Evolutionary conservation across 1,140 invertebrate genomes (phyloP), one percentile per base, ranked within the genome.

Genomic region (Drosophila bifasciata): DNA sequence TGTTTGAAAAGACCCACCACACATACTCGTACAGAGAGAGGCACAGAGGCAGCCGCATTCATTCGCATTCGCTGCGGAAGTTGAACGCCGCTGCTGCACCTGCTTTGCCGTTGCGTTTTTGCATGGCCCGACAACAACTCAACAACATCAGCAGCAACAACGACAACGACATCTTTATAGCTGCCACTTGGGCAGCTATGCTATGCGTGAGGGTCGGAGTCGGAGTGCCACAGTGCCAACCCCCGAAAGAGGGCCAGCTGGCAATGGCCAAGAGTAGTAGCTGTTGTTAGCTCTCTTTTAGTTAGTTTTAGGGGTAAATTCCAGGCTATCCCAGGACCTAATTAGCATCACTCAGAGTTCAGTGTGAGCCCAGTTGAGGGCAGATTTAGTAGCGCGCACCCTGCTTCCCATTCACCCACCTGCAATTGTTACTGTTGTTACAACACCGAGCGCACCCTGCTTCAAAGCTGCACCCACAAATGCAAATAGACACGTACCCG

Each of bases 101-200:
- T 88, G 83, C 83, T 88, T 83, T 70, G 68, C 64, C 76, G 75
- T 86, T 89, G 80, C 78, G 83, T 76, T 89, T 85, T 75, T 86
- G 77, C 58, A 71, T 68, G 72, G 60, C 51, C 52, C 50, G 63
- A 44, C 55, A 72, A 56, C 78, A 66, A 63, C 32, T 36, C 78
- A 53, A 25, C 77, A 67, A 3, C 77, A 60, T 6, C 41, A 55
- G 7, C 76, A 36, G 36, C 55, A 72, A 32, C 48, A 56, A 23
- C 55, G 60, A 60, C 80, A 85, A 81, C 77, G 73, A 85, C 83
- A 85, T 81, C 83, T 86, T 85, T 85, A 85, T 85, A 86, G 77
- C 78, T 44, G 76, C 59, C 71, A 55, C 52, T 73, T 49, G 69
- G 68, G 61, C 23, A 25, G 32, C 32, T 13, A 36, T 36, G 32